These are phyloP conservation scores for Bolinopsis microptera DNA, from an alignment of 37 sponge, comb jelly and placozoan genomes.

Conservation along the genomic window DNA sequence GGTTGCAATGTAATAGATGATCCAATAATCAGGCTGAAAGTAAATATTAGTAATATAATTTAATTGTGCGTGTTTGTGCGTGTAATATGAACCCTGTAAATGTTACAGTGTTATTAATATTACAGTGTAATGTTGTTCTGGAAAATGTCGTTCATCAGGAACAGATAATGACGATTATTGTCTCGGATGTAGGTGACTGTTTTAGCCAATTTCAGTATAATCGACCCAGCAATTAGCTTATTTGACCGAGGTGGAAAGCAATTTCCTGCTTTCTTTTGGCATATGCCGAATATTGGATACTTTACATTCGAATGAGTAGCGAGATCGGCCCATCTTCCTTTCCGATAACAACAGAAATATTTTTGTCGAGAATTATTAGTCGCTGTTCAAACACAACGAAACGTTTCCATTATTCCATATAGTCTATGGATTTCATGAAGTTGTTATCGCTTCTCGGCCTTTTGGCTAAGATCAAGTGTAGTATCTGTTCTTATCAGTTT, in stretches of 20 bases:
- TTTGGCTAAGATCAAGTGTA: constrained; percentile 68
- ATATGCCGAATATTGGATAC: not conserved
- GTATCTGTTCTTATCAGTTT: constrained; percentile 67
- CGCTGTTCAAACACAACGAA: constrained; percentile 38
- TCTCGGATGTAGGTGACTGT: too few species aligned
- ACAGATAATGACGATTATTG: too few species aligned
- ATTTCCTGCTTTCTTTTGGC: not conserved
- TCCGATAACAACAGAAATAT: not conserved
- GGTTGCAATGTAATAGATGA: too few species aligned
- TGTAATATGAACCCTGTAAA: too few species aligned
- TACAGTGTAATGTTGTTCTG: too few species aligned
- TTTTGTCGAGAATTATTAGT: not conserved
- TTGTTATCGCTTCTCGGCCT: constrained; percentile 64
- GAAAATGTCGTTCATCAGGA: too few species aligned
- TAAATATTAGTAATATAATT: too few species aligned
- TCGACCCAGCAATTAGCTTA: not conserved
- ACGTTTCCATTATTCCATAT: not conserved
- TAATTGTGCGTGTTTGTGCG: too few species aligned
- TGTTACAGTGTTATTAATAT: too few species aligned
- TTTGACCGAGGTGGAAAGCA: not conserved
- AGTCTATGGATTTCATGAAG: not conserved
- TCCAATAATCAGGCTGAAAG: too few species aligned
- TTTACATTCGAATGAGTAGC: not conserved
- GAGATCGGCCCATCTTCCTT: not conserved
- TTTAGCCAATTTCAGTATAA: not conserved